Base-by-base conservation (phyloP, 2,888 invertebrate species). In the Cataglyphis livida region DNA sequence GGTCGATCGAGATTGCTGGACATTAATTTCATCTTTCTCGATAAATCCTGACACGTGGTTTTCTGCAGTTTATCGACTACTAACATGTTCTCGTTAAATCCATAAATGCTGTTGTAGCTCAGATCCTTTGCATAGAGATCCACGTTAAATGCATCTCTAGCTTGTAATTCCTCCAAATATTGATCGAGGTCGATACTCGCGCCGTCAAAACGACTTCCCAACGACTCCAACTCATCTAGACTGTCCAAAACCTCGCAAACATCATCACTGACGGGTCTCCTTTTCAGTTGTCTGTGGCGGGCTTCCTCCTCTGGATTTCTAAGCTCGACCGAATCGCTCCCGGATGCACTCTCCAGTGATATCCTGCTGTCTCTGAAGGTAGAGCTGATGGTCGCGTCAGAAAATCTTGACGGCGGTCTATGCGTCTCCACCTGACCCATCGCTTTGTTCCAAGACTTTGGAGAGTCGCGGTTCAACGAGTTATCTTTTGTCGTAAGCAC, bases 231-330 rank as follows among this genome's bases (percentile, higher is more conserved):
- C 92, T 97, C 97, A 92, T 97, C 97, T 61, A 96, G 95, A 68
- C 97, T 97, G 79, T 95, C 94, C 0, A 95, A 85, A 10, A 95
- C 94, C 6, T 93, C 93, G 79, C 94, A 94, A 21, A 94, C 92
- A 90, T 97, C 97, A 92, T 97, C 97, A 28, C 97, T 97, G 4
- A 98, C 95, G 0, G 97, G 97, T 87, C 97, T 95, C 71, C 97
- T 95, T 91, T 97, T 97, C 61, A 97, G 93, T 89, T 96, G 96
- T 38, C 96, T 95, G 90, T 96, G 96, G 59, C 96, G 89, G 1
- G 95, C 95, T 84, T 96, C 96, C 87, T 95, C 95, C 32, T 94
- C 93, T 1, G 95, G 93, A 91, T 95, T 94, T 82, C 96, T 95
- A 7, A 96, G 94, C 88, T 97, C 96, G 3, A 96, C 95, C 0